phyloP scores from a whole-genome alignment of 2,888 invertebrate genomes.

The Ferrisia virgata region DNA sequence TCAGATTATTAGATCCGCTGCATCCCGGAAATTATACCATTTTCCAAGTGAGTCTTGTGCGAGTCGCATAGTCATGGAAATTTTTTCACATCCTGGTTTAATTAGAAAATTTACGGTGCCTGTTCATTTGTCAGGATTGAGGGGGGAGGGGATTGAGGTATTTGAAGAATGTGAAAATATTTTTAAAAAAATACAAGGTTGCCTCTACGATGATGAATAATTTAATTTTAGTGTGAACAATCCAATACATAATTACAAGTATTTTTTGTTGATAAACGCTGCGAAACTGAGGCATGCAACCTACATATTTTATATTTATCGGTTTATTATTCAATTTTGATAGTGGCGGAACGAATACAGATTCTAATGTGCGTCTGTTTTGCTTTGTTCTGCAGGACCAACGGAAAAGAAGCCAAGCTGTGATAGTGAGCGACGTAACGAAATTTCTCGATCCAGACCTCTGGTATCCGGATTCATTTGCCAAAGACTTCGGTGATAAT shows the following conservation, averaged over 20 bases:
- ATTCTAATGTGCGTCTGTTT: neutral
- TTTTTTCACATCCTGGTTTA: too few species aligned
- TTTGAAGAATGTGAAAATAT: too few species aligned
- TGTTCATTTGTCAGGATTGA: too few species aligned
- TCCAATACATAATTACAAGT: slow-evolving; percentile 25
- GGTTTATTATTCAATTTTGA: too few species aligned
- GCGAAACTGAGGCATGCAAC: neutral
- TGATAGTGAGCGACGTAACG: slow-evolving; percentile 85
- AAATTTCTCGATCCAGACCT: slow-evolving; percentile 71
- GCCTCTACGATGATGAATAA: neutral
- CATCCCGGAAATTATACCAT: slow-evolving; percentile 75
- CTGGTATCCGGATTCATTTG: slow-evolving; percentile 92
- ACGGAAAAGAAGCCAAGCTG: slow-evolving; percentile 91
- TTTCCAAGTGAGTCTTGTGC: slow-evolving; percentile 67
- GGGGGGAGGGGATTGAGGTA: too few species aligned
- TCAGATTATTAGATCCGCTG: slow-evolving; percentile 76
- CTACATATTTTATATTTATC: too few species aligned
- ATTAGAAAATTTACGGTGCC: too few species aligned
- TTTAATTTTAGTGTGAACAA: slow-evolving; percentile 34
- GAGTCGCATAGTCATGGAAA: too few species aligned
- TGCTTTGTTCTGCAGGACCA: slow-evolving; percentile 66
- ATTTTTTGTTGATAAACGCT: neutral
- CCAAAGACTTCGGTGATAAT: slow-evolving; percentile 85
- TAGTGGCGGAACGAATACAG: too few species aligned
- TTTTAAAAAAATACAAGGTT: too few species aligned